A percentile compares a stretch with the other conserved stretches of the same genome.
phyloP scores from a whole-genome alignment of 2,113 vertebrate genomes.

The Rattus norvegicus region GRCr8 NC_086030.1:37628001-37628500 shows the following conservation, averaged over 20 bases:
- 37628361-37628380: neutral
- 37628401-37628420: neutral
- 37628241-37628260: neutral
- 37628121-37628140: accelerated
- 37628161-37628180: neutral
- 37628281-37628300: neutral
- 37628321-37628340: too few species aligned
- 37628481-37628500: neutral
- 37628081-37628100: neutral
- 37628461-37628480: accelerated
- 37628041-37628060: neutral
- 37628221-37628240: neutral
- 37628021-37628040: neutral
- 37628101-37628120: neutral
- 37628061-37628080: neutral
- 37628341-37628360: neutral
- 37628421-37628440: neutral
- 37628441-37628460: neutral
- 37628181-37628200: neutral
- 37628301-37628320: neutral
- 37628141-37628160: neutral
- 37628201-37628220: neutral
- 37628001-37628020: accelerated
- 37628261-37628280: neutral
- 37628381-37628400: neutral